Conservation (phyloP, 2,888 invertebrate species). For the Neuroscelio doddi region DNA sequence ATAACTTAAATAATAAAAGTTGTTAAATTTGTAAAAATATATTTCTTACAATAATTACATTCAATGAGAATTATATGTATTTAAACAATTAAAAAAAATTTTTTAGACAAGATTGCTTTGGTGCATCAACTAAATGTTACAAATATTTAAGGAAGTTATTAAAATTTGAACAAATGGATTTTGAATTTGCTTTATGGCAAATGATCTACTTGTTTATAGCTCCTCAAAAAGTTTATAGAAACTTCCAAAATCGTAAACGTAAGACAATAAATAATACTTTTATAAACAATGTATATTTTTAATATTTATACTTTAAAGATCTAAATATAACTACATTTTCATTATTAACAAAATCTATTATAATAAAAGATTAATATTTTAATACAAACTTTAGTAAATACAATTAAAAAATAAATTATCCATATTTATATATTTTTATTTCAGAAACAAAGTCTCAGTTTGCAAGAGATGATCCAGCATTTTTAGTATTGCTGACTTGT, state of each 20-base stretch:
- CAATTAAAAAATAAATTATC: too few relatives aligned
- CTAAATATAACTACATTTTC: too few relatives aligned
- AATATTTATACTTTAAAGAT: too few relatives aligned
- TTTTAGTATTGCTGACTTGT: slow-evolving; percentile 90
- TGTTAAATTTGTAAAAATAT: too few relatives aligned
- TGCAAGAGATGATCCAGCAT: slow-evolving; percentile 99
- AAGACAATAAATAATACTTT: slow-evolving; percentile 73
- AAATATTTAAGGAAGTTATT: slow-evolving; percentile 88
- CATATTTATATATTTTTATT: too few relatives aligned
- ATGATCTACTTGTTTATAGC: slow-evolving; percentile 95
- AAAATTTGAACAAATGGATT: slow-evolving; percentile 98
- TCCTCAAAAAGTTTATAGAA: slow-evolving; percentile 97
- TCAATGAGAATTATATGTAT: too few relatives aligned
- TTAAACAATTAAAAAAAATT: too few relatives aligned
- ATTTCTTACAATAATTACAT: neutral
- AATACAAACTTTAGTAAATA: slow-evolving; percentile 5
- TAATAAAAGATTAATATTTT: too few relatives aligned
- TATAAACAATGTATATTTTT: too few relatives aligned
- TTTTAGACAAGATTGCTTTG: slow-evolving; percentile 80
- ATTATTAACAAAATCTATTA: too few relatives aligned
- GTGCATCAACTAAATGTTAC: slow-evolving; percentile 90
- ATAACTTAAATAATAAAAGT: too few relatives aligned
- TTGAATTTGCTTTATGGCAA: slow-evolving; percentile 99
- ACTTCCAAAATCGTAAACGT: slow-evolving; percentile 98
- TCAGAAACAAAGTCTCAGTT: slow-evolving; percentile 98